phyloP scores from a whole-genome alignment of 2,797 vertebrate genomes.

The Novumbra hubbsi region DNA sequence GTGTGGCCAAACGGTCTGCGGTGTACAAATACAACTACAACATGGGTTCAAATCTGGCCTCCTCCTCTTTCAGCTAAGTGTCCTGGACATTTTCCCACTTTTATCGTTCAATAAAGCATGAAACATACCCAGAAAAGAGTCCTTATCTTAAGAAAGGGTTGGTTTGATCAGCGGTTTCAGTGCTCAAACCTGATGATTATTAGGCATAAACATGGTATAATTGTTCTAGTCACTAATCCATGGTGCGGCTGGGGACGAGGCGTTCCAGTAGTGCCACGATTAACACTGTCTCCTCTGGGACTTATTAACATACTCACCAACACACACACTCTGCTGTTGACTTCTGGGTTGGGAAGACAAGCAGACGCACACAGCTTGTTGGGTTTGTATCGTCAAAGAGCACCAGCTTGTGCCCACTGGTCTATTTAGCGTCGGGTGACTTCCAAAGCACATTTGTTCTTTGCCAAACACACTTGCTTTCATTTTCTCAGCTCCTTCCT shows the following conservation, averaged over 20 bases:
- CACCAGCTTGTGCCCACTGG: neutral
- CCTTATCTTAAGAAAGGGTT: neutral
- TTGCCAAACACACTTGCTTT: neutral
- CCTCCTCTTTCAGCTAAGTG: too few relatives aligned
- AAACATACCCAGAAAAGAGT: too few relatives aligned
- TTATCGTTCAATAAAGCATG: too few relatives aligned
- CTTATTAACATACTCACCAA: constrained; percentile 30
- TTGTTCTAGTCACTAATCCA: constrained; percentile 1
- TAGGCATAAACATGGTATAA: constrained; percentile 10
- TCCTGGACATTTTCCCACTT: too few relatives aligned
- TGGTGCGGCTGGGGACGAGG: constrained; percentile 23
- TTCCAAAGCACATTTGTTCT: neutral
- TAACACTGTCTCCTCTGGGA: constrained; percentile 31
- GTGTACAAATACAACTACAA: too few relatives aligned
- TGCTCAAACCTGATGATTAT: neutral
- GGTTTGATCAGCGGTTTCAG: neutral
- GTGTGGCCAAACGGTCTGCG: too few relatives aligned
- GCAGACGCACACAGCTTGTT: neutral
- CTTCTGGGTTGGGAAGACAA: neutral
- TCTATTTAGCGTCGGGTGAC: neutral
- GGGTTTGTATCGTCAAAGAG: neutral
- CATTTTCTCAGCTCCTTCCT: constrained; percentile 10
- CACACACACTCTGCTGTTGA: neutral
- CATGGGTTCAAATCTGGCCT: too few relatives aligned
- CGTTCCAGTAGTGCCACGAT: constrained; percentile 30